These are phyloP conservation scores for Notodromas monacha DNA, from an alignment of 2,888 invertebrate species.

Conservation along the genomic window DNA sequence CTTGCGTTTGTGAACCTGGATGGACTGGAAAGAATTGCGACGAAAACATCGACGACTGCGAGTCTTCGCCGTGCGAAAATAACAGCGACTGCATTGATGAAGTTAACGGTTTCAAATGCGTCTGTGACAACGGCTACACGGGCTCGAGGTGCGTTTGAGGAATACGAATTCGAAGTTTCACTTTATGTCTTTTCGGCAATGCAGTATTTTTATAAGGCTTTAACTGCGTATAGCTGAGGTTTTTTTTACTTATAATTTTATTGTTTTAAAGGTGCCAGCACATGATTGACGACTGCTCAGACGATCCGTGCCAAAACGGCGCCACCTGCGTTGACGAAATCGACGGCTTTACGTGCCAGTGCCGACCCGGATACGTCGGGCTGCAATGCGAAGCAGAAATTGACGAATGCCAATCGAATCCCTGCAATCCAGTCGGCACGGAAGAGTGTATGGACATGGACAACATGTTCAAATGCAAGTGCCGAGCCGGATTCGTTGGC, in stretches of 20 bases:
- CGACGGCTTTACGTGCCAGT: conserved; percentile 67
- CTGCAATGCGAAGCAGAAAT: conserved; percentile 75
- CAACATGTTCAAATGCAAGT: conserved; percentile 53
- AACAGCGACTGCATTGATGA: conserved; percentile 65
- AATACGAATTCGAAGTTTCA: too few species aligned
- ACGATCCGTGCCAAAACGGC: conserved; percentile 64
- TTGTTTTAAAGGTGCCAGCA: conserved; percentile 43
- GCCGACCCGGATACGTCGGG: conserved; percentile 59
- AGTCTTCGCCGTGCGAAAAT: conserved; percentile 56
- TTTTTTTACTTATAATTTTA: too few species aligned
- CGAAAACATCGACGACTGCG: conserved; percentile 65
- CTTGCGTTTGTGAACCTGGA: conserved; percentile 67
- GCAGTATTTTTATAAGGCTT: too few species aligned
- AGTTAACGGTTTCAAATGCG: conserved; percentile 48
- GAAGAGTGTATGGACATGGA: conserved; percentile 49
- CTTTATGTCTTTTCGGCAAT: background rate
- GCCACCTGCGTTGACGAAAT: conserved; percentile 54
- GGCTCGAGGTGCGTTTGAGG: conserved; percentile 43
- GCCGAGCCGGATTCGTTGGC: conserved; percentile 59
- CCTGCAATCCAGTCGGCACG: conserved; percentile 61
- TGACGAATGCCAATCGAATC: conserved; percentile 64
- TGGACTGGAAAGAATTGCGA: conserved; percentile 59
- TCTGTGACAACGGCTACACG: conserved; percentile 71
- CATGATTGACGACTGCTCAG: conserved; percentile 61
- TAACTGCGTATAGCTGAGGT: too few species aligned